These are phyloP conservation scores for Brachypteracias leptosomus DNA, from an alignment of 2,113 vertebrate genomes.

Conservation along the genomic window DNA sequence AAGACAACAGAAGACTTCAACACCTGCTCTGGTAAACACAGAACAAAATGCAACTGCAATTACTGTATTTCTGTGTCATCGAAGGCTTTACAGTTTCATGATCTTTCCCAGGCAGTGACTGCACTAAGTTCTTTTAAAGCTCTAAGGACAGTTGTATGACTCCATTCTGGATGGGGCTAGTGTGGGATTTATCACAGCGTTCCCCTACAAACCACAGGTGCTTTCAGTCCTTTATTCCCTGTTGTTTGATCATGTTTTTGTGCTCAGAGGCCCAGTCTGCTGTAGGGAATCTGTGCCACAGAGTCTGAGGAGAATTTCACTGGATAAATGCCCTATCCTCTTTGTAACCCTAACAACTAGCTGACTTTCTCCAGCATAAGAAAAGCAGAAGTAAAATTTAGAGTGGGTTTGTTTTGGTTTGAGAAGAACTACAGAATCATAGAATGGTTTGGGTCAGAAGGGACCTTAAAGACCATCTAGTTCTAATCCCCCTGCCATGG, in stretches of 20 bases:
- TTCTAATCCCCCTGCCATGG: too few relatives aligned
- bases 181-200: background rate
- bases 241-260: fast-evolving
- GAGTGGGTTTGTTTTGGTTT: background rate
- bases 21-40: background rate
- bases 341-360: background rate
- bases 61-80: background rate
- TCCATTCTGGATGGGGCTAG: background rate
- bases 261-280: background rate
- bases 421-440: background rate
- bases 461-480: too few relatives aligned
- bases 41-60: background rate
- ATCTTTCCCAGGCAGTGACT: background rate
- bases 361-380: background rate
- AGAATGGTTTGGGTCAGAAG: too few relatives aligned
- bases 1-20: background rate
- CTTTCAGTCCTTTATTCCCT: background rate
- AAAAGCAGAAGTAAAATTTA: background rate
- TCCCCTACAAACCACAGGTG: background rate
- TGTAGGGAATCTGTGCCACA: background rate
- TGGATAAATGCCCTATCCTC: fast-evolving
- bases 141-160: fast-evolving
- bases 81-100: background rate
- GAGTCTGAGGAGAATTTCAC: background rate
- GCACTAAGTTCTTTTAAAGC: background rate